phyloP scores from a whole-genome alignment of 2,113 vertebrate genomes.

The Mormoops blainvillei region DNA sequence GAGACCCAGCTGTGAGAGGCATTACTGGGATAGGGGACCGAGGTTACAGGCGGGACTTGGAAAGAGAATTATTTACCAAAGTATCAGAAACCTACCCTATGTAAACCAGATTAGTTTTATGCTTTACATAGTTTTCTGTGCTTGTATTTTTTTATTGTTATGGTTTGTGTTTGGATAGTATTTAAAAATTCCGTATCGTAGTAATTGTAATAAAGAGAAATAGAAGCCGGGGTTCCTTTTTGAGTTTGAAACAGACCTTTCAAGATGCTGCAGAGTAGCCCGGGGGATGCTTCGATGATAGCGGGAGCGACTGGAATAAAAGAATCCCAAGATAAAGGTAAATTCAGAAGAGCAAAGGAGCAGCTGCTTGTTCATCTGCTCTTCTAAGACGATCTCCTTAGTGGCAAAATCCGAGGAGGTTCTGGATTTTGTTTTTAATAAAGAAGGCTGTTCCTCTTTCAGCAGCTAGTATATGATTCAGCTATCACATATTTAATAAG shows the following conservation, averaged over 20 bases:
- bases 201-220: background rate
- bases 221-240: background rate
- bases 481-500: background rate
- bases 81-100: background rate
- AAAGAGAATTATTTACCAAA: background rate
- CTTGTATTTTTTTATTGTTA: background rate
- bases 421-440: slow-evolving; percentile 6
- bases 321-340: background rate
- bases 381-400: background rate
- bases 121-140: background rate
- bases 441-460: background rate
- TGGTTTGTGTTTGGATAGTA: background rate
- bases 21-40: background rate
- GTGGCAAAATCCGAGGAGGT: background rate
- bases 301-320: background rate
- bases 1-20: background rate
- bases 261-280: background rate
- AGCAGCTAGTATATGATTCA: slow-evolving; percentile 27
- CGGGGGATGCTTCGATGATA: background rate
- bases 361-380: background rate
- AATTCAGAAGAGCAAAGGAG: background rate
- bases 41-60: background rate
- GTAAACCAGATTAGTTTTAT: background rate
- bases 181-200: background rate
- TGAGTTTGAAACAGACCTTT: background rate